Evolutionary conservation across 2,888 invertebrate species (phyloP), one percentile per base, ranked within the genome.

Genomic region (Ormyrus pomaceus): DNA sequence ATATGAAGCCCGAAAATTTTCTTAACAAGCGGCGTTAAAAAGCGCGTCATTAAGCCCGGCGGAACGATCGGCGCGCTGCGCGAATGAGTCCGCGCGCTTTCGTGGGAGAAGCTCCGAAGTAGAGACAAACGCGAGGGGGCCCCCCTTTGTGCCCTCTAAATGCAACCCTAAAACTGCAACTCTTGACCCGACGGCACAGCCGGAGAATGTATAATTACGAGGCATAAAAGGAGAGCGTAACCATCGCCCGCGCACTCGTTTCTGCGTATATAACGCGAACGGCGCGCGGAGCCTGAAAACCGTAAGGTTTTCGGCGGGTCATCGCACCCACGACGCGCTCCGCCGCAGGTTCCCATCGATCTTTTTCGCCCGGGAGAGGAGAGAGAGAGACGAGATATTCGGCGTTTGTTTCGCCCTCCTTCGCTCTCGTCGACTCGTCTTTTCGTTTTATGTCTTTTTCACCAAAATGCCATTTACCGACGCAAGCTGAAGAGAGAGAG

Each of bases 201-300:
- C n/a, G 83, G 86, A 84, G 88, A 90, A 90, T 90, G 89, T 90
- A 88, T 90, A 90, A 90, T 90, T 90, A 90, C 88, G 89, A 87
- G 86, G 88, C 89, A 90, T 90, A 90, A 90, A 90, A 90, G 59
- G 59, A 53, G 34, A 34, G 53, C 51, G 86, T 89, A 90, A 90
- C 87, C 87, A 89, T 88, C 89, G 85, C 86, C 88, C 87, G 87
- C 88, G 87, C 86, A 82, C 79, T 84, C 75, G 66, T 77, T 75
- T 79, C 70, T 77, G 56, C 82, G 79, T 86, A 62, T 59, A 64
- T 55, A 46, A 70, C 11, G 10, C 19, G 55, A 19, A 9, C 69
- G 34, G 2, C 2, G 34, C 34, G 34, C 34, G 34, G 34, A 34
- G 34, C 34, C 34, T 34, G 19, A 34, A 34, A 34, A 34, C 9